These are phyloP conservation scores for Gadus macrocephalus DNA, from an alignment of 2,113 vertebrate species.

Conservation along the genomic window DNA sequence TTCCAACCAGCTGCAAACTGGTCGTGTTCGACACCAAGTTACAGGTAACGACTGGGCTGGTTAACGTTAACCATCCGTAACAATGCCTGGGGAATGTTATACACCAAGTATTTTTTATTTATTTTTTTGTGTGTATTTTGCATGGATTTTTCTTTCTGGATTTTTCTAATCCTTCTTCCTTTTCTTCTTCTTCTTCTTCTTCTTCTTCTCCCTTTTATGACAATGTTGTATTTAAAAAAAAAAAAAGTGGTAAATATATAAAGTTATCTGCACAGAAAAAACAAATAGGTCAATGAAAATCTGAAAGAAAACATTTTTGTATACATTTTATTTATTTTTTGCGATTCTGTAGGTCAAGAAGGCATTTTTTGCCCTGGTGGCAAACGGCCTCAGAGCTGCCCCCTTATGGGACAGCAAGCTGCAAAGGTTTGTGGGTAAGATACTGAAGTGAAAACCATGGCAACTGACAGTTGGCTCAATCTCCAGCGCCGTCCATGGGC, in stretches of 20 bases:
- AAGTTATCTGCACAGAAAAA: too few species aligned
- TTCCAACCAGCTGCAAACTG: slow-evolving; percentile 87
- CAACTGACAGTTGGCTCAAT: background rate
- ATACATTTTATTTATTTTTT: background rate
- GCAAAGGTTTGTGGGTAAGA: slow-evolving; percentile 93
- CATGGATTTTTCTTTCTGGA: too few species aligned
- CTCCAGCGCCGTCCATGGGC: background rate
- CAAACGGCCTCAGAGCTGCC: slow-evolving; percentile 86
- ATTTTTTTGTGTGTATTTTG: too few species aligned
- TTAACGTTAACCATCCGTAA: too few species aligned
- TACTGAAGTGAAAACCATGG: background rate
- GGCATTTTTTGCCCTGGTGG: slow-evolving; percentile 89
- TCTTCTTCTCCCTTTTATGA: too few species aligned
- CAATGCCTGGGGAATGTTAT: too few species aligned
- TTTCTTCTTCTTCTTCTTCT: too few species aligned
- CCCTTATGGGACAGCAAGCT: slow-evolving; percentile 90
- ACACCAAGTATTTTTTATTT: too few species aligned
- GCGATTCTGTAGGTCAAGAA: slow-evolving; percentile 82
- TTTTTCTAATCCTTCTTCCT: too few species aligned
- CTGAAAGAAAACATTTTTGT: background rate
- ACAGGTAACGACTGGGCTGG: slow-evolving; percentile 37
- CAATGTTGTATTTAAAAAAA: too few species aligned
- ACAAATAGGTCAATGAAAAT: background rate
- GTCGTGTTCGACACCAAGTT: slow-evolving; percentile 67
- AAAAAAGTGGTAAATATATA: too few species aligned